Base-by-base conservation (phyloP, 37 sponge, comb jelly and placozoan species). In the Spongilla lacustris region DNA sequence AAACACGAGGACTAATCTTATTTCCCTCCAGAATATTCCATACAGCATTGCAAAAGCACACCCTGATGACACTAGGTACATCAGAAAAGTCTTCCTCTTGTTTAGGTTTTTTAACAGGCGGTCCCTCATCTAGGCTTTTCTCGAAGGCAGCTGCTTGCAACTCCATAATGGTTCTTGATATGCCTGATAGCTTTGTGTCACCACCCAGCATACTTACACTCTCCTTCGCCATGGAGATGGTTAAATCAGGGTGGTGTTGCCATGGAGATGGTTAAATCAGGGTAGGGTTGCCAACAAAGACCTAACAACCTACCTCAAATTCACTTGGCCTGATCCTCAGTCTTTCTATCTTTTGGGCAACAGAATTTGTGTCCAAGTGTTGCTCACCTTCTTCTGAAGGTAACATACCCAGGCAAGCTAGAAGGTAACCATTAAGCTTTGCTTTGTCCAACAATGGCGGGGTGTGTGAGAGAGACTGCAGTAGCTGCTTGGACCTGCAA, bases 381-480 rank as follows among this genome's bases (percentile, higher is more conserved):
- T 10, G 19, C 21, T 17, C 1, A 32, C 79, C 22, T 21, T 49
- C 50, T 86, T 68, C 29, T 2, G 36, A 21, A 46, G 32, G 36
- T 69, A 26, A 58, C 67, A 72, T 48, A 41, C 77, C 37, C 37
- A 31, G 68, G 32, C 91, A 90, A 27, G 86, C 91, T 2, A 30
- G 19, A 27, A 85, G 30, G 82, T 58, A 90, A 21, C 91, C 91
- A 37, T 32, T 73, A 21, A 89, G 66, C 46, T 84, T 24, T 0
- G 33, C 75, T 25, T 8, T n/a, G 58, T 81, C 58, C 46, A 89
- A 75, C 25, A 76, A 23, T 26, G 75, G 50, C 10, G 19, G 69
- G 26, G 71, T 22, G 12, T 9, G 50, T 14, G 70, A 22, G 25
- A 76, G 31, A 69, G 69, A 36, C 22, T 22, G 5, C 36, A 91